Base-by-base conservation (phyloP, 2,113 vertebrate genomes). In the Rutilus rutilus region DNA sequence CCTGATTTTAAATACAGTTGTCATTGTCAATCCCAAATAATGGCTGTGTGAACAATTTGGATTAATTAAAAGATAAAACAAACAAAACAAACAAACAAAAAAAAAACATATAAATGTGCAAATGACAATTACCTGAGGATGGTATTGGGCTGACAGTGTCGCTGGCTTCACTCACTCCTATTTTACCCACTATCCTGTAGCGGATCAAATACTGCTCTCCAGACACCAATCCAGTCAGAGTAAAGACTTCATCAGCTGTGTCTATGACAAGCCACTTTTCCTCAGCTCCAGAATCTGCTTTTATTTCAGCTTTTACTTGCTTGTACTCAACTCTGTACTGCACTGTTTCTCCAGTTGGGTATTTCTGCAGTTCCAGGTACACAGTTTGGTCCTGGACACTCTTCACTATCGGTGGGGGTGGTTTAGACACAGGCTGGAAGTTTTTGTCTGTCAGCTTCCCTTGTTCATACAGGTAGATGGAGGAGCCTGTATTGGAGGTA, bases 271-370 rank as follows among this genome's bases (percentile, higher is more conserved):
- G 3, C 86, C 86, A 87, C 14, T 10, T 2, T 5, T 69, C 83
- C 6, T n/a, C 25, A 33, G 7, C 52, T 52, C 30, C 47, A 45
- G 71, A 10, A 42, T 19, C 60, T 25, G 75, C 33, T 5, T 7
- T 27, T 42, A 27, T 19, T 11, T 9, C 11, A 2, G 30, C 30
- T 30, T 33, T 33, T 33, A 33, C 33, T 33, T 33, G 33, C 17
- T 62, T 86, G 69, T 86, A 77, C 14, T 86, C 85, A 5, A 86
- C 59, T 67, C 59, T 82, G 71, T 12, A 86, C 33, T 33, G 0
- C 33, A 33, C 33, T 33, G 33, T 33, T 33, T 33, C 2, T 4
- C 33, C 33, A 33, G 33, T 6, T 14, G 27, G 59, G 23, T 59
- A 77, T 4, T 86, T 67, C 71, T 62, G 47, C n/a, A 82, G 45